Percentiles rank a stretch among this genome's conserved stretches.
Evolutionary conservation across 2,888 invertebrate species (phyloP).

Genomic region (Amaurobius ferox): DNA sequence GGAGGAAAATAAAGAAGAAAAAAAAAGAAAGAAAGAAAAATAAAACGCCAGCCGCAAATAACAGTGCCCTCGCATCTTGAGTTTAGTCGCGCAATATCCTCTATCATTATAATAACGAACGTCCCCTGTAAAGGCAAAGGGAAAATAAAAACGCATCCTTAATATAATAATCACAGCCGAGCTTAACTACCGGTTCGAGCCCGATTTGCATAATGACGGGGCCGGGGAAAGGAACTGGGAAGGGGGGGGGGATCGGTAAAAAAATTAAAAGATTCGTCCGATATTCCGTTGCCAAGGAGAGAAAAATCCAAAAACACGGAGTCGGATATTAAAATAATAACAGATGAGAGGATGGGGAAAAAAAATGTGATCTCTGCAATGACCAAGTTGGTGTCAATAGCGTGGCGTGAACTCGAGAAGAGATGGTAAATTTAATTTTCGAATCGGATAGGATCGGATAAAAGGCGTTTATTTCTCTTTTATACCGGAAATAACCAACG

Average conservation of each 20-base stretch:
- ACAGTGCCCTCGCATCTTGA: constrained; percentile 19
- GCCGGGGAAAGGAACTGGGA: constrained; percentile 7
- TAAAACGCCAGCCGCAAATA: neutral
- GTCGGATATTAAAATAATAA: constrained; percentile 5
- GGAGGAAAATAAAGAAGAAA: neutral
- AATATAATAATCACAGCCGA: constrained; percentile 45
- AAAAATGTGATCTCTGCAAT: too few species aligned
- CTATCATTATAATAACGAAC: constrained; percentile 27
- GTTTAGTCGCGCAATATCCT: constrained; percentile 30
- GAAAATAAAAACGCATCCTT: constrained; percentile 11
- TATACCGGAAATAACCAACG: too few species aligned
- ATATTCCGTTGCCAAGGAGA: neutral
- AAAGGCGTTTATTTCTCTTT: too few species aligned
- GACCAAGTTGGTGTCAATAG: too few species aligned
- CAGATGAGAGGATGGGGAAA: neutral
- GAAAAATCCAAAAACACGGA: neutral
- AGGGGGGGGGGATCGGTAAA: constrained; percentile 7
- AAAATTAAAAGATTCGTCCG: neutral
- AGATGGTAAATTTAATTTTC: too few species aligned
- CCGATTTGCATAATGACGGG: constrained; percentile 63
- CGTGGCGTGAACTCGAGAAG: too few species aligned
- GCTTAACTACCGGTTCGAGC: constrained; percentile 47
- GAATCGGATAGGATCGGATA: too few species aligned
- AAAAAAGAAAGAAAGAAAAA: neutral
- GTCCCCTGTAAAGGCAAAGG: neutral